phyloP scores from a whole-genome alignment of 2,888 invertebrate species.

The Zonitis immaculata region DNA sequence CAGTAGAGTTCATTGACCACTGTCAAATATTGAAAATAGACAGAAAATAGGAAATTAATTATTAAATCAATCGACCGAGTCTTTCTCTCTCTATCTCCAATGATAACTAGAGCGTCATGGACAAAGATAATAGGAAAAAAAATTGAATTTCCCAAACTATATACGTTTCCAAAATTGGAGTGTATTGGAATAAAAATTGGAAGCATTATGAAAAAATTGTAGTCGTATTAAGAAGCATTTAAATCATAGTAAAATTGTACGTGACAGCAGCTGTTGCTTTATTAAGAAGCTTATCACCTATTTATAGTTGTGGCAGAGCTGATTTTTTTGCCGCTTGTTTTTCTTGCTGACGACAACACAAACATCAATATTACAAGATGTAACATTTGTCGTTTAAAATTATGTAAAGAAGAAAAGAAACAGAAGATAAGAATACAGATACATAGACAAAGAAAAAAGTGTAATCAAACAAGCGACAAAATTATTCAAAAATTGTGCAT shows the following conservation, averaged over 20 bases:
- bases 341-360: constrained; percentile 1
- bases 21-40: no score
- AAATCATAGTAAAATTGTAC: constrained; percentile 35
- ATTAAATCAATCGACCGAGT: no score
- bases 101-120: no score
- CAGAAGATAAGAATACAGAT: not conserved
- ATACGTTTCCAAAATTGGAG: not conserved
- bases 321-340: constrained; percentile 28
- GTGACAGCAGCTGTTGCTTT: constrained; percentile 34
- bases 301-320: constrained; percentile 30
- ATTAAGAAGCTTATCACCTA: constrained; percentile 35
- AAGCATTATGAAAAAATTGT: constrained; percentile 13
- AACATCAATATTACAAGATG: not conserved
- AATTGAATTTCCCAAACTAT: no score
- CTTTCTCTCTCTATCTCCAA: no score
- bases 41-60: no score
- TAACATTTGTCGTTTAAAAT: not conserved
- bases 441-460: constrained; percentile 9
- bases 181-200: not conserved
- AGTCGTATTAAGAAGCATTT: constrained; percentile 23
- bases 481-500: constrained; percentile 2
- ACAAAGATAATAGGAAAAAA: no score
- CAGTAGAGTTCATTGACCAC: not conserved
- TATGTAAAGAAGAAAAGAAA: not conserved
- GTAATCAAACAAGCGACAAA: constrained; percentile 4